A percentile compares a stretch with the other conserved stretches of the same genome.
These are phyloP conservation scores for Criorhina ranunculi DNA, from an alignment of 2,888 invertebrate species.

Conservation along the genomic window DNA sequence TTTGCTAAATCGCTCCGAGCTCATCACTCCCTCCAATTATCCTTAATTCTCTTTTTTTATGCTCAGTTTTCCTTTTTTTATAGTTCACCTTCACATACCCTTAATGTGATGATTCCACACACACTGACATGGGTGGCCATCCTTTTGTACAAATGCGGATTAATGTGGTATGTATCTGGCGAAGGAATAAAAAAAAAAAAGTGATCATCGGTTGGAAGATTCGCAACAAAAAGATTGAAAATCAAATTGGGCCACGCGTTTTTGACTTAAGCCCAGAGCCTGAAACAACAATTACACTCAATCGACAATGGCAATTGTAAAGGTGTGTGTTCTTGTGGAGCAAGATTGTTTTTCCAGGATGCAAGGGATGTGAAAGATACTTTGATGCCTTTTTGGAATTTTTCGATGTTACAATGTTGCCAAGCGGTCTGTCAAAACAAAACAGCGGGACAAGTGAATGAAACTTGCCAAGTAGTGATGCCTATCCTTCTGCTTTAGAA, in stretches of 20 bases:
- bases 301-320: neutral
- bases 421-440: no score
- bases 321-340: neutral
- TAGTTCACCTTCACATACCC: slow-evolving; percentile 14
- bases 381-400: neutral
- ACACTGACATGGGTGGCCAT: slow-evolving; percentile 70
- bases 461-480: no score
- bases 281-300: slow-evolving; percentile 47
- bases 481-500: no score
- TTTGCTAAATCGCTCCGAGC: slow-evolving; percentile 53
- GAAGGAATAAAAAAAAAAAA: slow-evolving; percentile 26
- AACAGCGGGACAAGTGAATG: no score
- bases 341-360: slow-evolving; percentile 33
- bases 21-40: slow-evolving; percentile 56
- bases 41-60: slow-evolving; percentile 45
- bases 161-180: slow-evolving; percentile 42
- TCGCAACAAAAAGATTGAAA: slow-evolving; percentile 18
- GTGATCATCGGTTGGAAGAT: slow-evolving; percentile 6
- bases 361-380: neutral
- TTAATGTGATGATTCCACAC: slow-evolving; percentile 56
- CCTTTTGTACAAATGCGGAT: slow-evolving; percentile 43
- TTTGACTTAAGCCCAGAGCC: slow-evolving; percentile 18
- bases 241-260: slow-evolving; percentile 32
- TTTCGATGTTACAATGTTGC: no score
- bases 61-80: slow-evolving; percentile 24